Conservation (phyloP, 2,797 vertebrate genomes). For the Protonibea diacanthus region DNA sequence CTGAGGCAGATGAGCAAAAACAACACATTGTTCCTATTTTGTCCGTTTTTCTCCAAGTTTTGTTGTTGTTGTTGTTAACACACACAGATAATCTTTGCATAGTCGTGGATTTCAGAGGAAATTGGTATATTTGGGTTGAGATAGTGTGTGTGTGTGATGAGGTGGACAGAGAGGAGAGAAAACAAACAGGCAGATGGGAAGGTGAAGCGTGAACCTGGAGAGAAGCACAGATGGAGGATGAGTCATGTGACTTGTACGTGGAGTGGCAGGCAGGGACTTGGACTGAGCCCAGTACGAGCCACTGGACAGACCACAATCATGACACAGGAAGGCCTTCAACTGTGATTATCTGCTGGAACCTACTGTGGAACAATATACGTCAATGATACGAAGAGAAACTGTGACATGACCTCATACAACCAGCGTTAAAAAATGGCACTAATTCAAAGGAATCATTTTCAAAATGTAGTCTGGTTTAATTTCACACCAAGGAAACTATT, state of each 20-base stretch:
- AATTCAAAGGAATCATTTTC: slow-evolving; percentile 16
- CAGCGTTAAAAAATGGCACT: slow-evolving; percentile 21
- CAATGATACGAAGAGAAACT: not conserved
- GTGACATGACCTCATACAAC: slow-evolving; percentile 22
- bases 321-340: slow-evolving; percentile 35
- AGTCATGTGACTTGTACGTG: slow-evolving; percentile 71
- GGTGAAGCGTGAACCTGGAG: slow-evolving; percentile 76
- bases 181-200: slow-evolving; percentile 68
- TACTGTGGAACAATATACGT: not conserved
- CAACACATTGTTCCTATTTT: slow-evolving; percentile 18
- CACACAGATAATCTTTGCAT: slow-evolving; percentile 59
- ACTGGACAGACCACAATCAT: slow-evolving; percentile 33
- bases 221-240: slow-evolving; percentile 81
- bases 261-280: slow-evolving; percentile 64
- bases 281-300: slow-evolving; percentile 47
- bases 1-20: slow-evolving; percentile 38
- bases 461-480: slow-evolving; percentile 42
- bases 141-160: slow-evolving; percentile 30
- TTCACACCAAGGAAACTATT: slow-evolving; percentile 41
- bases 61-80: not conserved
- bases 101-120: slow-evolving; percentile 60
- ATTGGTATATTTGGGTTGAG: slow-evolving; percentile 27
- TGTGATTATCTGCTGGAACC: slow-evolving; percentile 27
- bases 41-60: slow-evolving; percentile 19
- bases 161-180: slow-evolving; percentile 52